These are phyloP conservation scores for Ichneumon xanthorius DNA, from an alignment of 2,888 invertebrate genomes.

Conservation along the genomic window DNA sequence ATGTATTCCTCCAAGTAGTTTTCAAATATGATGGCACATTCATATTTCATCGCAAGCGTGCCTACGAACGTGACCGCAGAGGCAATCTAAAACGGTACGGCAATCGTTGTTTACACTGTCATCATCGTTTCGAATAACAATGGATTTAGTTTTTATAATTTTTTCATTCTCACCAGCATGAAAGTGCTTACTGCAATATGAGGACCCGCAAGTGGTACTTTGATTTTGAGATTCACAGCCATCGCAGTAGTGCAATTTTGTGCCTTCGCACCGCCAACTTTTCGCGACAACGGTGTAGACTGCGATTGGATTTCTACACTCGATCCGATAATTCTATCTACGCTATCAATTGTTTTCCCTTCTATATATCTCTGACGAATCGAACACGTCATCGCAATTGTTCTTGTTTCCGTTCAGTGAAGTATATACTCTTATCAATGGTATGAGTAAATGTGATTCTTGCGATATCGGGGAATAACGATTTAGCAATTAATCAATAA, in stretches of 20 bases:
- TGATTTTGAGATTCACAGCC: constrained; percentile 27
- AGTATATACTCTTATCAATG: constrained; percentile 31
- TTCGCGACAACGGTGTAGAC: background rate
- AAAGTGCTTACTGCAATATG: constrained; percentile 33
- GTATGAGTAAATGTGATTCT: constrained; percentile 22
- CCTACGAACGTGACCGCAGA: constrained; percentile 27
- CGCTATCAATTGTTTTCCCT: background rate
- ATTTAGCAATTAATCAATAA: constrained; percentile 19
- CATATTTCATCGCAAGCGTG: constrained; percentile 39
- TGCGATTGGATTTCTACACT: background rate
- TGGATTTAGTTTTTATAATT: background rate
- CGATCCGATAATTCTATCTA: constrained; percentile 17
- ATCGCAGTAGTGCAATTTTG: constrained; percentile 9
- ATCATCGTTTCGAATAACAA: background rate
- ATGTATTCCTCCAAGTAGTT: constrained; percentile 52
- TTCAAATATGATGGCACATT: constrained; percentile 27
- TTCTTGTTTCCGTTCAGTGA: constrained; percentile 27
- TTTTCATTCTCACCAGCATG: constrained; percentile 33
- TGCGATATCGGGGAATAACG: constrained; percentile 6
- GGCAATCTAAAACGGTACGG: constrained; percentile 34
- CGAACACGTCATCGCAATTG: constrained; percentile 32
- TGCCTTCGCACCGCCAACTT: constrained; percentile 1
- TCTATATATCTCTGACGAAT: constrained; percentile 27
- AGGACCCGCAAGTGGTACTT: constrained; percentile 25
- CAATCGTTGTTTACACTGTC: background rate